Conservation (phyloP, 2,797 vertebrate species). For the Neomorphus geoffroyi region DNA sequence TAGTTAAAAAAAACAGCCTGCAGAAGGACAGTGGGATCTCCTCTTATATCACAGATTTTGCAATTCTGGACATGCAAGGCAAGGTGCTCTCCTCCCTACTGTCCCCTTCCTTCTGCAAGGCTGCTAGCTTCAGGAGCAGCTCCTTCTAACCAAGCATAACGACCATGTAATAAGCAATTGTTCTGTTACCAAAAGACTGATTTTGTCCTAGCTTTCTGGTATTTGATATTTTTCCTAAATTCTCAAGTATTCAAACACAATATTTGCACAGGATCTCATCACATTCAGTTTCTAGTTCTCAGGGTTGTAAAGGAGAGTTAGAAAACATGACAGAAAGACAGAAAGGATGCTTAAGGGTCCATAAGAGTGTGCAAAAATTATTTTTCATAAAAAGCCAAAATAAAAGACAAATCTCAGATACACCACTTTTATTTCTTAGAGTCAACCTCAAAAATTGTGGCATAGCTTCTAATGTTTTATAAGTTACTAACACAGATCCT, state of each 20-base stretch:
- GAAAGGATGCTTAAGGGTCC: neutral
- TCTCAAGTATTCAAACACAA: neutral
- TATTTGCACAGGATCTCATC: neutral
- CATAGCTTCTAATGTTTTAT: neutral
- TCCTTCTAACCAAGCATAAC: neutral
- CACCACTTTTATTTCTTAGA: neutral
- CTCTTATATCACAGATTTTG: neutral
- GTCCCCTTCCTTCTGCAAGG: neutral
- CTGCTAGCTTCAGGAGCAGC: neutral
- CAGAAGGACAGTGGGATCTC: neutral
- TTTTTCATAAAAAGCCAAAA: neutral
- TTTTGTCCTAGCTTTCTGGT: neutral
- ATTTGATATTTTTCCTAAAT: neutral
- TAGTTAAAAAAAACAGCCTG: neutral
- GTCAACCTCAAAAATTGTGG: neutral
- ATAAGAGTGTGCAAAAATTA: fast-evolving
- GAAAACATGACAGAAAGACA: neutral
- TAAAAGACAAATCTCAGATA: neutral
- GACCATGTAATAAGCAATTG: neutral
- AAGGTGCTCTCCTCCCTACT: neutral
- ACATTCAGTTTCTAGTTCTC: neutral
- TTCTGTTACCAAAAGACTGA: neutral
- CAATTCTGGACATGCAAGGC: neutral
- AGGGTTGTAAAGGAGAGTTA: neutral
- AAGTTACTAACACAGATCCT: neutral